Evolutionary conservation across 2,113 vertebrate genomes (phyloP), one percentile per base, ranked within the genome.

Genomic region (Grallaria varia): DNA sequence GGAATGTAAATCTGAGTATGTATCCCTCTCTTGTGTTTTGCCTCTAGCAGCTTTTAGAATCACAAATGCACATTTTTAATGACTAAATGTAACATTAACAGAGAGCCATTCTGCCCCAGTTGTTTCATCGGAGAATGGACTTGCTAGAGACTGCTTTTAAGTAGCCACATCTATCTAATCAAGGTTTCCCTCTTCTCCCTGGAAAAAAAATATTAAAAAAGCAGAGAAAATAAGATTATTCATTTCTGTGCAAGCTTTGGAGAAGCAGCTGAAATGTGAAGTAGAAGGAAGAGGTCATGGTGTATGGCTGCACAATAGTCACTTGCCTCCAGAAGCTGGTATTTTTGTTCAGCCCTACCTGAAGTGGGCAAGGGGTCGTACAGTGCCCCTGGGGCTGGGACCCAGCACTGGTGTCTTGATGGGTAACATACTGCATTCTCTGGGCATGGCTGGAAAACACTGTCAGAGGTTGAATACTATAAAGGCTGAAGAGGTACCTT

Each of bases 11-110:
- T 95, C 86, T 15, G 37, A 82, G 72, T 50, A 60, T 50, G 66
- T 96, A 63, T 93, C 78, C 92, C 76, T 89, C 85, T 81, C 66
- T 90, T 96, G 75, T 90, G 78, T 94, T 96, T 97, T 94, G 96
- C 96, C 96, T 94, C 90, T 78, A 95, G 97, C 92, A 95, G 81
- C 92, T 96, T 97, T 96, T 88, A 94, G 93, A 91, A 96, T 97
- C 90, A 80, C 96, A 96, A 97, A 95, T 96, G 95, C 95, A 97
- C 91, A 94, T 97, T 97, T 97, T 97, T 97, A 97, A 97, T 97
- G 96, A 96, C 91, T 90, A 97, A 96, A 96, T 94, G 89, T 88
- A 97, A 95, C 84, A 88, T 96, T 96, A 96, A 66, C 39, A 96
- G 93, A 75, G 82, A 90, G 71, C 89, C 95, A 95, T 97, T 97